Evolutionary conservation across 2,113 vertebrate genomes (phyloP), one percentile per base, ranked within the genome.

Genomic region (Prunella fulvescens): DNA sequence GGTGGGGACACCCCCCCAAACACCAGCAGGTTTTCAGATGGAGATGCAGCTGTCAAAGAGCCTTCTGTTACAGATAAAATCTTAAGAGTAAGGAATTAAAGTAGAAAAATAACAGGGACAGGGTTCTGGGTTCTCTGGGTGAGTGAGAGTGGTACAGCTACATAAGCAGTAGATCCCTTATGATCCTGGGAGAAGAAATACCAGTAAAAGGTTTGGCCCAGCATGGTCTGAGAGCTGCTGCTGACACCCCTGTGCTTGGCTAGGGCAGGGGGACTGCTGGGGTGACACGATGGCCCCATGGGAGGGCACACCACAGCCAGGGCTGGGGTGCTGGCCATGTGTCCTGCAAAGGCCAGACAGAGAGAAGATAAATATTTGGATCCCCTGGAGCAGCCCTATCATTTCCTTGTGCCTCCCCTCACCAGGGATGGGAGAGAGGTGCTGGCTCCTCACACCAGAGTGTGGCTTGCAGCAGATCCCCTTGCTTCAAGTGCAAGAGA

Each of bases 21-120:
- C 86, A 65, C 83, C 82, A 92, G 86, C 90, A 78, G 93, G 92
- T 66, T 95, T 92, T 96, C 94, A 90, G 87, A 96, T 74, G 88
- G 82, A 79, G 76, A 88, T 81, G 88, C 92, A 93, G 92, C 93
- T 88, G 92, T 93, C 95, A 64, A 84, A 92, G 51, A 83, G 50
- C 86, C 54, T 94, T 72, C 85, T 92, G 88, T 53, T 94, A 50
- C 42, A 82, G 51, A 50, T 7, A 92, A 1, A 10, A 47, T 25
- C 66, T 64, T 56, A 81, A 77, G 42, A 89, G n/a, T 17, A 61
- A 69, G 67, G 74, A 80, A 90, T 33, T 57, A 47, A 81, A 83
- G 45, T 1, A 81, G 40, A 84, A 93, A 84, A 92, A 66, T 28
- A 86, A 42, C 35, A 64, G 61, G 80, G 51, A 74, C 69, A 67